Percentiles rank a stretch among this genome's conserved stretches.
These are phyloP conservation scores for Oncorhynchus kisutch DNA, from an alignment of 2,113 vertebrate genomes.

Conservation along the genomic window DNA sequence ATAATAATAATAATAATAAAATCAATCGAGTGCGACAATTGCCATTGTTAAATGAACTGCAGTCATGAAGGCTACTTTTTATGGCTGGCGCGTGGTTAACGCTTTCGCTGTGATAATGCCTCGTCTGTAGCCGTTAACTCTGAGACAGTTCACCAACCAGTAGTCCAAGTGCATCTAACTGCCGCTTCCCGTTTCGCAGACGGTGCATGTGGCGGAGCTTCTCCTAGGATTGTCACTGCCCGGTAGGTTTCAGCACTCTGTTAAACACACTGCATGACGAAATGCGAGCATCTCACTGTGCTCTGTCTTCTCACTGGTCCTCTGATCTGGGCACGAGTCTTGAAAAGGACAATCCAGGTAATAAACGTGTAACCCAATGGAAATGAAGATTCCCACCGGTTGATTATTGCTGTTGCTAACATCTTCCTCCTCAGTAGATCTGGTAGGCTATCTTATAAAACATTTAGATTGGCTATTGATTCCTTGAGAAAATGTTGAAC, in stretches of 20 bases:
- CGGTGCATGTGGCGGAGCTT: slow-evolving; percentile 40
- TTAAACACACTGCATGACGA: slow-evolving; percentile 33
- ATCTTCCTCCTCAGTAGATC: not conserved
- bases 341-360: not conserved
- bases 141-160: slow-evolving; percentile 59
- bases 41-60: slow-evolving; percentile 17
- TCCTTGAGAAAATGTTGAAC: not conserved
- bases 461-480: not conserved
- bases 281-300: slow-evolving; percentile 1
- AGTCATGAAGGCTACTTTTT: slow-evolving; percentile 22
- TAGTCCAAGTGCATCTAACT: slow-evolving; percentile 68
- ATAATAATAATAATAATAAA: slow-evolving; percentile 32
- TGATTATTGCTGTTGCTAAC: not conserved
- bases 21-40: slow-evolving; percentile 24
- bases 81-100: slow-evolving; percentile 24
- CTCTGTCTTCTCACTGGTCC: not conserved
- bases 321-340: not conserved
- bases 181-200: slow-evolving; percentile 53
- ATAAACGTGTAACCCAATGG: slow-evolving; percentile 16
- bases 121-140: too few relatives aligned
- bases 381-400: not conserved
- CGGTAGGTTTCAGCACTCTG: slow-evolving; percentile 7
- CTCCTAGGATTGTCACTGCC: slow-evolving; percentile 59
- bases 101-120: not conserved
- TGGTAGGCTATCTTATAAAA: not conserved